A percentile compares a stretch with the other conserved stretches of the same genome.
These are phyloP conservation scores for Sigmodon hispidus DNA, from an alignment of 2,113 vertebrate genomes.

Conservation along the genomic window DNA sequence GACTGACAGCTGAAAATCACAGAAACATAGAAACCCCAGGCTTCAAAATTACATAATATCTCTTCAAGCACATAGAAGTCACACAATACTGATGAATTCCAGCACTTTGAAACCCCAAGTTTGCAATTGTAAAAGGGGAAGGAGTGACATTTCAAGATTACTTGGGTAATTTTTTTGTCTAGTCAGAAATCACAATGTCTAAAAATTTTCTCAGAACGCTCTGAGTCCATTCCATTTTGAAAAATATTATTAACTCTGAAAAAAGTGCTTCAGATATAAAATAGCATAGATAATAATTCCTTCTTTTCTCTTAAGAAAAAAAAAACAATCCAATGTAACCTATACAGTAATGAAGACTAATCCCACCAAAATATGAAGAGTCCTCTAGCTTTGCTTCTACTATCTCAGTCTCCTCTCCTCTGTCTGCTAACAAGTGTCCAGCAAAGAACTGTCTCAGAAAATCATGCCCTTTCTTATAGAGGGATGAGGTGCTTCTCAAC, in stretches of 20 bases:
- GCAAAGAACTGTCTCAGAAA: neutral
- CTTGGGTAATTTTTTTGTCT: neutral
- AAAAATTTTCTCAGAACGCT: neutral
- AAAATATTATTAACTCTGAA: neutral
- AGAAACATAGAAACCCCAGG: neutral
- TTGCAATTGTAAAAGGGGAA: neutral
- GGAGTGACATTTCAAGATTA: neutral
- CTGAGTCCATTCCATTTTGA: conserved; percentile 20
- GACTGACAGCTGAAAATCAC: conserved; percentile 37
- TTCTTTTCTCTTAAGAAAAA: conserved; percentile 27
- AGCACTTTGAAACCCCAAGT: rapidly evolving
- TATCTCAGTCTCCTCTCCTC: rapidly evolving
- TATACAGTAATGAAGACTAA: neutral
- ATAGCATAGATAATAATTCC: neutral
- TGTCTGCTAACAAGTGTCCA: neutral
- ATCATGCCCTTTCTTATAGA: neutral
- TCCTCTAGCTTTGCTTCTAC: neutral
- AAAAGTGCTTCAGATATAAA: neutral
- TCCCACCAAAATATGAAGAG: neutral
- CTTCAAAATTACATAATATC: conserved; percentile 11
- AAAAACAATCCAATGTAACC: neutral
- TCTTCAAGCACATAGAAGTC: neutral
- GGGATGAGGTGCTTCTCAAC: neutral
- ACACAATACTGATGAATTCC: neutral
- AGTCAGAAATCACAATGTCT: neutral